phyloP scores from a whole-genome alignment of 2,797 vertebrate genomes.

The Helostoma temminkii region DNA sequence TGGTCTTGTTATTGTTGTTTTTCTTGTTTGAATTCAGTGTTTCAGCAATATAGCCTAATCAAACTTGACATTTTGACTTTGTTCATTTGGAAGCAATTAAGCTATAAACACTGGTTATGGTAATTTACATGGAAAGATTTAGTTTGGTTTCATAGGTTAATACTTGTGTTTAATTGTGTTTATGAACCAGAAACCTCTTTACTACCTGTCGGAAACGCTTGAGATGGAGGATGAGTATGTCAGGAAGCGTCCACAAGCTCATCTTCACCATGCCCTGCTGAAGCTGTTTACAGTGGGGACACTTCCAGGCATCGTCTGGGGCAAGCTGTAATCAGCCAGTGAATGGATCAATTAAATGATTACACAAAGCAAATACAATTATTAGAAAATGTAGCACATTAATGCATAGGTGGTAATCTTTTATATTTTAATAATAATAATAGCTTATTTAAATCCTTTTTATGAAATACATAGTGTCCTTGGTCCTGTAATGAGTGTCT shows the following conservation, averaged over 20 bases:
- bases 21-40: too few species aligned
- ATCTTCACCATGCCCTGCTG: constrained; percentile 95
- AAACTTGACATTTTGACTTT: too few species aligned
- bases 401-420: not conserved
- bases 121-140: too few species aligned
- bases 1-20: too few species aligned
- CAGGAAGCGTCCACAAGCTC: constrained; percentile 94
- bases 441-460: not conserved
- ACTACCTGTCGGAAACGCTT: constrained; percentile 91
- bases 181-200: not conserved
- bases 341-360: not conserved
- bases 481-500: not conserved
- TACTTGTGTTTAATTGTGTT: too few species aligned
- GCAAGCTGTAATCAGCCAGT: constrained; percentile 84
- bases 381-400: not conserved
- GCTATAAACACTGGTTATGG: too few species aligned
- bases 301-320: constrained; percentile 94
- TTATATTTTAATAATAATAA: not conserved
- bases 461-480: not conserved
- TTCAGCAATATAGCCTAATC: too few species aligned
- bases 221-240: constrained; percentile 95
- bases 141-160: too few species aligned
- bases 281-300: constrained; percentile 91
- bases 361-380: not conserved
- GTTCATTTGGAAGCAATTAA: too few species aligned